These are phyloP conservation scores for Rhinella marina DNA, from an alignment of 2,797 vertebrate species.

Conservation along the genomic window DNA sequence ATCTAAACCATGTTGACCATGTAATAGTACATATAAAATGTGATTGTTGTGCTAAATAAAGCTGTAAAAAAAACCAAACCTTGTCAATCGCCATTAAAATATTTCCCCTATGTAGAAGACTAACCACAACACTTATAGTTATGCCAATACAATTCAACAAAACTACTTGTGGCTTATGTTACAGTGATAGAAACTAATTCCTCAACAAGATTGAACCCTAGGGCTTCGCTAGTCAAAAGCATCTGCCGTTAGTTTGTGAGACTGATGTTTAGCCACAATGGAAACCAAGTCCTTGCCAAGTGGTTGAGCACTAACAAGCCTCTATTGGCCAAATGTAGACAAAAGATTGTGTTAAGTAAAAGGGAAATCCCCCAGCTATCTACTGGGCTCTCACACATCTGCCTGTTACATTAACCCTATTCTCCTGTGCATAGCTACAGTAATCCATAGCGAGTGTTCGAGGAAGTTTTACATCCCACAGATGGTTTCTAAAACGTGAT, in stretches of 20 bases:
- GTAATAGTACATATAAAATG: constrained; percentile 4
- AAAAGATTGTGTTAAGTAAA: constrained; percentile 25
- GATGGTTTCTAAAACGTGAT: constrained; percentile 35
- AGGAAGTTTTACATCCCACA: constrained; percentile 38
- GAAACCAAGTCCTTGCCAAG: constrained; percentile 53
- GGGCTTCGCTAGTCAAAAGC: constrained; percentile 57
- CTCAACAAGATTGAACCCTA: constrained; percentile 63
- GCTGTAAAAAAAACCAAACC: constrained; percentile 5
- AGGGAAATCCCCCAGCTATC: constrained; percentile 26
- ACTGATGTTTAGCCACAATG: constrained; percentile 53
- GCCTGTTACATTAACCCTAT: constrained; percentile 42
- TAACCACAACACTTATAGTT: constrained; percentile 56
- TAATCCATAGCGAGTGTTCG: constrained; percentile 28
- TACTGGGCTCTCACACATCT: constrained; percentile 44
- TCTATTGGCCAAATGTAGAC: constrained; percentile 31
- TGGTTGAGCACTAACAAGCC: constrained; percentile 50
- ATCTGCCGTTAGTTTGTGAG: constrained; percentile 54
- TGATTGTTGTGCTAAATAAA: background rate
- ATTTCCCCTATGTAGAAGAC: constrained; percentile 37
- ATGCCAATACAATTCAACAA: constrained; percentile 61
- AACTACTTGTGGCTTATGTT: constrained; percentile 65
- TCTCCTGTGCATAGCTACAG: constrained; percentile 16
- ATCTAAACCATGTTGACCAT: background rate
- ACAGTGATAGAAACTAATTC: constrained; percentile 63
- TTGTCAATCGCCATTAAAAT: constrained; percentile 47